A percentile compares a stretch with the other conserved stretches of the same genome.
These are phyloP conservation scores for Zosterops pallidus DNA, from an alignment of 2,113 vertebrate species.

Conservation along the genomic window DNA sequence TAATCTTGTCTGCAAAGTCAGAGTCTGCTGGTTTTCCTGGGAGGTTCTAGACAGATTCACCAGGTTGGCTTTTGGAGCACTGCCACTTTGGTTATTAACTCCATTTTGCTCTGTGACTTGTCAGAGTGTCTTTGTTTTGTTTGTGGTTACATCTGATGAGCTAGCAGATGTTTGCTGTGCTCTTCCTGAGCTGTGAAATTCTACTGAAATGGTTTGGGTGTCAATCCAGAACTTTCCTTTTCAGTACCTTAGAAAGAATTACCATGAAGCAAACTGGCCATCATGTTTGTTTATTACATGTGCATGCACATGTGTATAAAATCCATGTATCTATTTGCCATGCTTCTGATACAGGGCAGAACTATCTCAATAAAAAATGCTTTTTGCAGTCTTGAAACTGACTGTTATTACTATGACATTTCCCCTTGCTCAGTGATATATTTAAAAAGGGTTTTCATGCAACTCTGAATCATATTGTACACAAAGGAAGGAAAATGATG, in stretches of 20 bases:
- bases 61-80: not conserved
- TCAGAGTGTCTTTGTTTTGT: not conserved
- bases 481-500: not conserved
- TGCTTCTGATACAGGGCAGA: not conserved
- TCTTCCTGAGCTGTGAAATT: not conserved
- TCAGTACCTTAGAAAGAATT: not conserved
- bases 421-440: not conserved
- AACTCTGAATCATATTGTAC: not conserved
- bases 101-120: not conserved
- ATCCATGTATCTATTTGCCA: not conserved
- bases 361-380: not conserved
- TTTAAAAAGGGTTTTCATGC: not conserved
- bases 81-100: not conserved
- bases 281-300: not conserved
- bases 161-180: not conserved
- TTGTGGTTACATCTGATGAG: not conserved
- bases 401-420: not conserved
- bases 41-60: not conserved
- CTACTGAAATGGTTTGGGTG: not conserved
- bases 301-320: accelerated
- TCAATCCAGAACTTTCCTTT: not conserved
- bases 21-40: not conserved
- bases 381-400: not conserved
- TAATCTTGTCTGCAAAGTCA: not conserved
- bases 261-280: not conserved